Evolutionary conservation across 2,888 invertebrate genomes (phyloP).

Genomic region (Tetragonula carbonaria): DNA sequence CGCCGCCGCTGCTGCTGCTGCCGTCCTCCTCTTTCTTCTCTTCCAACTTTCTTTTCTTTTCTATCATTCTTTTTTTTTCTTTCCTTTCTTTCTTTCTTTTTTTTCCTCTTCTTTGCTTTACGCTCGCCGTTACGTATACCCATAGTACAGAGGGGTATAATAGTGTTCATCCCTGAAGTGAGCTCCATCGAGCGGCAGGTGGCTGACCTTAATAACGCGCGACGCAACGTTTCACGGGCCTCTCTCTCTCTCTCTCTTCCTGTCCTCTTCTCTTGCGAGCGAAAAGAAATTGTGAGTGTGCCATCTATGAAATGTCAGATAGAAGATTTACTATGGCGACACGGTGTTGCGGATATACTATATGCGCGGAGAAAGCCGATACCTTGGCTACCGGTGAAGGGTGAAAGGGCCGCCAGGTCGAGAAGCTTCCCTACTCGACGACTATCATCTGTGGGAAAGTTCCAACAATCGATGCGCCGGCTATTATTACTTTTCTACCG

Average conservation of each 20-base stretch:
- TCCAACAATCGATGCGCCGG: slow-evolving; percentile 38
- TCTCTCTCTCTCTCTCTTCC: neutral
- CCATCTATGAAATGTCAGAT: slow-evolving; percentile 55
- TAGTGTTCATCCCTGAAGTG: slow-evolving; percentile 83
- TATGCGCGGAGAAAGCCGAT: slow-evolving; percentile 27
- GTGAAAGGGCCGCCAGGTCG: slow-evolving; percentile 2
- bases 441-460: slow-evolving; percentile 64
- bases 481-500: neutral
- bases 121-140: slow-evolving; percentile 61
- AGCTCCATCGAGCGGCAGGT: slow-evolving; percentile 83
- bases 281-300: slow-evolving; percentile 54
- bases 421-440: slow-evolving; percentile 33
- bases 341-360: slow-evolving; percentile 21
- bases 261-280: slow-evolving; percentile 14
- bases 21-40: slow-evolving; percentile 18
- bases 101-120: neutral
- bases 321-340: slow-evolving; percentile 56
- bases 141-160: slow-evolving; percentile 77
- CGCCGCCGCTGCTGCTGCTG: too few relatives aligned
- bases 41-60: neutral
- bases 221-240: slow-evolving; percentile 64
- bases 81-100: slow-evolving; percentile 46
- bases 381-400: slow-evolving; percentile 1
- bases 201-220: slow-evolving; percentile 83
- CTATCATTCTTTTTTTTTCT: slow-evolving; percentile 49